phyloP scores from a whole-genome alignment of 64 coral and sea anemone genomes.

The Astreopora myriophthalma region DNA sequence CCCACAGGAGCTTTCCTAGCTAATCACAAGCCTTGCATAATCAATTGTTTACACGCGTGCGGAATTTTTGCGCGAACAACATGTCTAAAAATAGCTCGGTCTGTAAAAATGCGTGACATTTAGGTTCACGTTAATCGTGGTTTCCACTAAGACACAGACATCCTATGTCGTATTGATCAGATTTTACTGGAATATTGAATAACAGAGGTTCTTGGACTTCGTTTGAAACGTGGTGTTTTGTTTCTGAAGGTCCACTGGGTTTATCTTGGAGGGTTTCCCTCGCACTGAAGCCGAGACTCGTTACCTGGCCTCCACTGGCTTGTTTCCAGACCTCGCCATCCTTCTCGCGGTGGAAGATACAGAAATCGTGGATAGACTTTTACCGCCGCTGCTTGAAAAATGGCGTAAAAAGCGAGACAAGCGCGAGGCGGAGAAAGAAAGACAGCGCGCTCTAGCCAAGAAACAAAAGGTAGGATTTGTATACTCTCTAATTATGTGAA shows the following conservation, averaged over 20 bases:
- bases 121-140: too few relatives aligned
- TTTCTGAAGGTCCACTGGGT: constrained; percentile 76
- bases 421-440: constrained; percentile 85
- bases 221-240: background rate
- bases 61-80: too few relatives aligned
- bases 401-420: constrained; percentile 92
- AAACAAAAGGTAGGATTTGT: constrained; percentile 69
- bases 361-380: constrained; percentile 77
- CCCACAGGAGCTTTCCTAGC: too few relatives aligned
- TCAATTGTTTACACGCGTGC: too few relatives aligned
- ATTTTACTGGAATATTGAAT: background rate
- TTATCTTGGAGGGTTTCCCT: constrained; percentile 93
- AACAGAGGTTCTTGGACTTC: background rate
- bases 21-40: too few relatives aligned
- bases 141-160: too few relatives aligned
- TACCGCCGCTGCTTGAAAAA: constrained; percentile 85
- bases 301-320: constrained; percentile 68
- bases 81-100: too few relatives aligned
- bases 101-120: too few relatives aligned
- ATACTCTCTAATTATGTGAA: too few relatives aligned
- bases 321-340: constrained; percentile 80
- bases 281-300: constrained; percentile 77
- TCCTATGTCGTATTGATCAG: too few relatives aligned
- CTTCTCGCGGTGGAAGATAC: constrained; percentile 91
- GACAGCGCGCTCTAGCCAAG: constrained; percentile 69